phyloP scores from a whole-genome alignment of 2,888 invertebrate genomes.

The Antheraea yamamai region DNA sequence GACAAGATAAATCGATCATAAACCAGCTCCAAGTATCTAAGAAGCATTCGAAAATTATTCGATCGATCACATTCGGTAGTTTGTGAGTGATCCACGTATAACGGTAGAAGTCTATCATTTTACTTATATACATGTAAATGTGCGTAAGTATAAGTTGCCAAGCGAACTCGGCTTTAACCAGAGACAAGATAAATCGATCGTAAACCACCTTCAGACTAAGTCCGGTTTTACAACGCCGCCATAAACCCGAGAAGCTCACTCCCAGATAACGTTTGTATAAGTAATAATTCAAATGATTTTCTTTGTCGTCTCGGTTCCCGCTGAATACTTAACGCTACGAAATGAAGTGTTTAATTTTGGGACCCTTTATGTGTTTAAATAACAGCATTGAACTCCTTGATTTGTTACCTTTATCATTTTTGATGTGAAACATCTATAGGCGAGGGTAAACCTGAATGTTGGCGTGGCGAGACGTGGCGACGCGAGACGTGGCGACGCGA shows the following conservation, averaged over 20 bases:
- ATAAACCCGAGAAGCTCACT: conserved; percentile 37
- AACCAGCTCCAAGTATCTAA: conserved; percentile 25
- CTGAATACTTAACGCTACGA: not conserved
- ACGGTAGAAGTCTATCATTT: not conserved
- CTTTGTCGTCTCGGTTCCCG: conserved; percentile 13
- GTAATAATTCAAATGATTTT: conserved; percentile 45
- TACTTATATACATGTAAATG: not conserved
- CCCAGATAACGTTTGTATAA: conserved; percentile 36
- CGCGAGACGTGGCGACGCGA: too few species aligned
- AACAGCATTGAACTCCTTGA: too few species aligned
- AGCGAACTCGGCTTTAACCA: not conserved
- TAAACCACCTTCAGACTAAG: conserved; percentile 30
- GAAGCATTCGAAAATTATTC: too few species aligned
- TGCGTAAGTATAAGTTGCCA: not conserved
- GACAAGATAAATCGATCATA: conserved; percentile 32
- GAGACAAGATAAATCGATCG: conserved; percentile 29
- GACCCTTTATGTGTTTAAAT: not conserved
- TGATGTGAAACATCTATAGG: too few species aligned
- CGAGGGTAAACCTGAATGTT: too few species aligned
- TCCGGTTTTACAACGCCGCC: conserved; percentile 22
- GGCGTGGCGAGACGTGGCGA: too few species aligned
- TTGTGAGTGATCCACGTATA: too few species aligned
- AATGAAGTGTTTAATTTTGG: not conserved
- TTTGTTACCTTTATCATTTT: not conserved
- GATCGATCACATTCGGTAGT: too few species aligned